Base-by-base conservation (phyloP, 2,113 vertebrate genomes). In the Brachyistius frenatus region DNA sequence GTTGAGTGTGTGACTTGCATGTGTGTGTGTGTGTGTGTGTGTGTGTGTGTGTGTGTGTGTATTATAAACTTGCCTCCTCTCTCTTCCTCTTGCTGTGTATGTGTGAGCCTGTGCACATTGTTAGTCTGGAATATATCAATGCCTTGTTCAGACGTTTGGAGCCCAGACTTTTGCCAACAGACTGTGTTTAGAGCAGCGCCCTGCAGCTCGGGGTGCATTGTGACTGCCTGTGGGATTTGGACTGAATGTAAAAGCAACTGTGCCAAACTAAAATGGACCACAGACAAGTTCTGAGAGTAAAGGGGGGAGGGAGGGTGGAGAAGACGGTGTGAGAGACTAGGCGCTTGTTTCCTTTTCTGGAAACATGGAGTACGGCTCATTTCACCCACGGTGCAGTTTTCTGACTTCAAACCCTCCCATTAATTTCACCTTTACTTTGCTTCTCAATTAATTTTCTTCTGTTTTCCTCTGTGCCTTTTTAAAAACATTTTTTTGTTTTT, bases 291-390 rank as follows among this genome's bases (percentile, higher is more conserved):
- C 8, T 64, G 49, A 64, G 66, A 82, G 49, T 0, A 56, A 66
- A 36, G 23, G 75, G 66, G 39, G 32, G 52, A 64, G 35, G 16
- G 68, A 66, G 53, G 55, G 66, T 56, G 11, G 23, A 46, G 61
- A 63, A 77, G 41, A 44, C 41, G n/a, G 55, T 68, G 15, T 11
- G n/a, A 23, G 9, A 46, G 53, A 66, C 58, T 39, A 35, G 39
- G 44, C 49, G 7, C 71, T 85, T 86, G 57, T 85, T 78, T 66
- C 86, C 79, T 83, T 83, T 88, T 88, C 73, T 85, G 78, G 78
- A 78, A 47, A 69, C 49, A 32, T 71, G 9, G 44, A 55, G 54
- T 35, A 31, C 44, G 56, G 46, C 54, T 69, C 7, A 23, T 75
- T 79, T 77, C 66, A 53, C 11, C 57, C 60, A 70, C 9, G 50